These are phyloP conservation scores for Xerus rutilus DNA, from an alignment of 2,797 vertebrate genomes.

Conservation along the genomic window DNA sequence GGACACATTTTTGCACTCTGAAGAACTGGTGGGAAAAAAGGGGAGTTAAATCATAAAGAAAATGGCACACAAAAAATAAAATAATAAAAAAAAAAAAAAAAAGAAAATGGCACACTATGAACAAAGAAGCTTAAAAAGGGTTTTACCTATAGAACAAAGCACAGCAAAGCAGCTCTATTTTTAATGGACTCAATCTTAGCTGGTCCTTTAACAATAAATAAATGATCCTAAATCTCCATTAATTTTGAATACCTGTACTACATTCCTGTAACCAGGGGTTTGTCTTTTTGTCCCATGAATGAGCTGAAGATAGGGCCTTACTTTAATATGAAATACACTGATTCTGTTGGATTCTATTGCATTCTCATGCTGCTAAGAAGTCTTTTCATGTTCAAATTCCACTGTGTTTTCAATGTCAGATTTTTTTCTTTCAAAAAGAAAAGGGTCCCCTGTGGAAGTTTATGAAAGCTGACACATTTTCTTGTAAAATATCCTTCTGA, in stretches of 20 bases:
- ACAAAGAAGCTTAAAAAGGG: background rate
- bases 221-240: background rate
- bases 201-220: conserved; percentile 26
- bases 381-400: conserved; percentile 78
- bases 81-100: conserved; percentile 56
- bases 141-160: background rate
- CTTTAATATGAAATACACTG: conserved; percentile 49
- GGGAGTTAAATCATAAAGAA: conserved; percentile 49
- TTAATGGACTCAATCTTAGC: conserved; percentile 13
- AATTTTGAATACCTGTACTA: background rate
- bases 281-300: conserved; percentile 52
- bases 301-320: conserved; percentile 18
- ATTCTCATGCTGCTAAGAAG: conserved; percentile 55
- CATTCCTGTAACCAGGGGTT: background rate
- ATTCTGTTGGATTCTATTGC: conserved; percentile 61
- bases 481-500: conserved; percentile 79
- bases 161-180: conserved; percentile 9
- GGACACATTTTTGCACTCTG: background rate
- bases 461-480: conserved; percentile 80
- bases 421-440: conserved; percentile 72
- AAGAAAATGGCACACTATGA: background rate
- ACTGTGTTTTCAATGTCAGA: conserved; percentile 71
- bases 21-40: background rate
- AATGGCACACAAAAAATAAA: background rate
- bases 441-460: conserved; percentile 76